A percentile compares a stretch with the other conserved stretches of the same genome.
These are phyloP conservation scores for Suricata suricatta DNA, from an alignment of 2,113 vertebrate genomes.

Conservation along the genomic window DNA sequence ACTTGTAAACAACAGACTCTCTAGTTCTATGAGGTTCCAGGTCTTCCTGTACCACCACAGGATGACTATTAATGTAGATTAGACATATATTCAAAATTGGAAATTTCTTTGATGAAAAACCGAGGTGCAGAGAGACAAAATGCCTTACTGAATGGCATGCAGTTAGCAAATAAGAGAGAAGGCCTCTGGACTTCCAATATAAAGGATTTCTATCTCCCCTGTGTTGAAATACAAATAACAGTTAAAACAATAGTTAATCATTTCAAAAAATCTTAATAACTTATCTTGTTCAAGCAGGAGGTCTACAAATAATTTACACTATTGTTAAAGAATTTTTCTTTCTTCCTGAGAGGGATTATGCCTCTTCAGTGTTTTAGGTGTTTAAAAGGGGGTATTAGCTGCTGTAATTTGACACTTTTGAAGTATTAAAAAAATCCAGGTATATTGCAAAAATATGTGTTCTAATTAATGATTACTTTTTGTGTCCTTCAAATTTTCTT, in stretches of 20 bases:
- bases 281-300: slow-evolving; percentile 55
- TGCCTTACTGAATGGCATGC: not conserved
- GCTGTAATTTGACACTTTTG: slow-evolving; percentile 54
- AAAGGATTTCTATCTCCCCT: not conserved
- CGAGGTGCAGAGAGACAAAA: not conserved
- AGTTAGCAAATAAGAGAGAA: not conserved
- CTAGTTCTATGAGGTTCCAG: not conserved
- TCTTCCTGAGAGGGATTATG: slow-evolving; percentile 45
- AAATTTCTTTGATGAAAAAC: not conserved
- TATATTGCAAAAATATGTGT: not conserved
- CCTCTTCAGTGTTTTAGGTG: not conserved
- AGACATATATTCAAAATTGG: not conserved
- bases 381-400: slow-evolving; percentile 28
- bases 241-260: slow-evolving; percentile 68
- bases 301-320: slow-evolving; percentile 60
- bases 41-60: not conserved
- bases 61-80: not conserved
- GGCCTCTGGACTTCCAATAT: not conserved
- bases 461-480: slow-evolving; percentile 44
- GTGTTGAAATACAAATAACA: slow-evolving; percentile 46
- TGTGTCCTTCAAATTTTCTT: not conserved
- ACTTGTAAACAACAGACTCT: not conserved
- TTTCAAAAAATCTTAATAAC: slow-evolving; percentile 56
- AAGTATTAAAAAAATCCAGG: slow-evolving; percentile 30
- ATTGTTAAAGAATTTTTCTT: slow-evolving; percentile 49